Percentiles rank a stretch among this genome's conserved stretches.
phyloP scores from a whole-genome alignment of 1,140 invertebrate species.

The Dreissena polymorpha region DNA sequence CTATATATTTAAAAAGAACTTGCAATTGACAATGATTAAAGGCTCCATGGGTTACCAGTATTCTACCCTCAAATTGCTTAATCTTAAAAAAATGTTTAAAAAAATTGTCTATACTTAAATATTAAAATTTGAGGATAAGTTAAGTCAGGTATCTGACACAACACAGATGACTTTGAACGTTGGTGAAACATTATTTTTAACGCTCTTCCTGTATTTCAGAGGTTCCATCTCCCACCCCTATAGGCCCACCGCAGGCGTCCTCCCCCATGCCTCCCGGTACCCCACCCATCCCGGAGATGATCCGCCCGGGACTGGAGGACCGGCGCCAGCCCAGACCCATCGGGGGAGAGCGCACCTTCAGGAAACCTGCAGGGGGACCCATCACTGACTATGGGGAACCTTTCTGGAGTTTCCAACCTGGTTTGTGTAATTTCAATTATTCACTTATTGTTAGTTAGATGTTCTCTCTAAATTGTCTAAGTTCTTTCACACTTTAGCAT shows the following conservation, averaged over 20 bases:
- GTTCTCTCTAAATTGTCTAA: neutral
- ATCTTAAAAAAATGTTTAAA: too few relatives aligned
- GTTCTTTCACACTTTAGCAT: too few relatives aligned
- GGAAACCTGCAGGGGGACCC: conserved; percentile 55
- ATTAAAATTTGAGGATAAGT: too few relatives aligned
- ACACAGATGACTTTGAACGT: too few relatives aligned
- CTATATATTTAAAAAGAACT: too few relatives aligned
- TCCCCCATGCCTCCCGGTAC: conserved; percentile 64
- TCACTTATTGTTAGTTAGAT: too few relatives aligned
- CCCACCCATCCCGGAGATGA: conserved; percentile 60
- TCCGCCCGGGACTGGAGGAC: conserved; percentile 60
- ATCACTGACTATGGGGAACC: conserved; percentile 55
- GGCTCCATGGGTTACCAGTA: too few relatives aligned
- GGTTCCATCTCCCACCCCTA: conserved; percentile 59
- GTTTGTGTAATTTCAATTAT: conserved; percentile 19
- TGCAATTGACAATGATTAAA: too few relatives aligned
- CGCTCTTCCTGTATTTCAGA: conserved; percentile 21
- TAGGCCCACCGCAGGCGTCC: conserved; percentile 59
- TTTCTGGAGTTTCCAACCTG: conserved; percentile 63
- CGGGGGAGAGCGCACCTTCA: conserved; percentile 66
- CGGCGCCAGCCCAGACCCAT: conserved; percentile 65
- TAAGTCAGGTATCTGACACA: too few relatives aligned
- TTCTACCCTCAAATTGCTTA: too few relatives aligned
- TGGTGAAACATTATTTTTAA: too few relatives aligned
- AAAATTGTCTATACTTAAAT: too few relatives aligned